A percentile compares a stretch with the other conserved stretches of the same genome.
Conservation (phyloP, 2,113 vertebrate genomes). For the Urocitellus parryii region DNA sequence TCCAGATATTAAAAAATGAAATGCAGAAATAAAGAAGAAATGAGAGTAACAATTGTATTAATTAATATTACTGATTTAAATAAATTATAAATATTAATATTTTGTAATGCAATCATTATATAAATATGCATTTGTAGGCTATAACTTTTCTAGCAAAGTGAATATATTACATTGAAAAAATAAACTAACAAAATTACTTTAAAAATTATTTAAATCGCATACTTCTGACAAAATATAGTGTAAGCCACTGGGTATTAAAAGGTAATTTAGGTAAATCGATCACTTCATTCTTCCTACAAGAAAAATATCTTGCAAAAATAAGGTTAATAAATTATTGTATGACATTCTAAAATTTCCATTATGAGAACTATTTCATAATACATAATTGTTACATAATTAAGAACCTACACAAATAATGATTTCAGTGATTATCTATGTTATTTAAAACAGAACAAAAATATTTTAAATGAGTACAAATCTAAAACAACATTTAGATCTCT, state of each 20-base stretch:
- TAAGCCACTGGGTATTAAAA: neutral
- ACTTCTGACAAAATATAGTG: neutral
- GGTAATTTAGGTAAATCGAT: neutral
- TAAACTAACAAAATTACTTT: neutral
- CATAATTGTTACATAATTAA: conserved; percentile 19
- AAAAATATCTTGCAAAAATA: neutral
- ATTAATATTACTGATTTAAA: neutral
- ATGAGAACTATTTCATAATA: neutral
- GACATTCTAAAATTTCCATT: neutral
- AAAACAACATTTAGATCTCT: neutral
- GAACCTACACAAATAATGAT: neutral
- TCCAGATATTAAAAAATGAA: neutral
- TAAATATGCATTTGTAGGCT: neutral
- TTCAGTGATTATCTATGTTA: neutral
- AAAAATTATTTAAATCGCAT: neutral
- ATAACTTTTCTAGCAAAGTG: neutral
- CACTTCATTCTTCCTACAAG: neutral
- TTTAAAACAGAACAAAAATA: neutral
- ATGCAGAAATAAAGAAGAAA: neutral
- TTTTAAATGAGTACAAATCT: conserved; percentile 13
- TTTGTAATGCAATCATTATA: neutral
- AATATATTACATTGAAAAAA: neutral
- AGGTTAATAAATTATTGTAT: neutral
- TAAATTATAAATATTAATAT: neutral
- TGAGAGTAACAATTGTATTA: neutral